Conservation (phyloP, 2,888 invertebrate genomes). For the Aphrophora alni region DNA sequence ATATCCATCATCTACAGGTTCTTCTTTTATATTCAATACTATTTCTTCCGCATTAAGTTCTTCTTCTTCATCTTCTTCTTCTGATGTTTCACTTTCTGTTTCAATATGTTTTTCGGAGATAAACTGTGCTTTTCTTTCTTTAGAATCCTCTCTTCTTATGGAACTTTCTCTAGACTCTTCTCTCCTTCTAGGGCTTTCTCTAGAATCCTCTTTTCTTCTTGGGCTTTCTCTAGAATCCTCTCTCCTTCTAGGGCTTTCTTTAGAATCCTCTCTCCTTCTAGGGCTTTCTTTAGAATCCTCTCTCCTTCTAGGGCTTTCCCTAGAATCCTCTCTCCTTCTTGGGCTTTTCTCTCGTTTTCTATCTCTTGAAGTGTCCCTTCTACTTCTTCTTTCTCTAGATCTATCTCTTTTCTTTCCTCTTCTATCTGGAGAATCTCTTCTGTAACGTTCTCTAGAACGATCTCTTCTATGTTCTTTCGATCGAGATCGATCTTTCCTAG, state of each 20-base stretch:
- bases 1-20: neutral
- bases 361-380: constrained; percentile 18
- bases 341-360: constrained; percentile 32
- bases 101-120: neutral
- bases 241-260: constrained; percentile 38
- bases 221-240: constrained; percentile 27
- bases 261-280: constrained; percentile 40
- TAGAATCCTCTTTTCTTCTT: neutral
- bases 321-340: constrained; percentile 39
- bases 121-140: neutral
- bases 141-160: neutral
- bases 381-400: constrained; percentile 29
- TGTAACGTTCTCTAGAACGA: constrained; percentile 24
- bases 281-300: constrained; percentile 33
- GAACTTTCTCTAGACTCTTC: neutral
- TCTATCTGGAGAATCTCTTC: constrained; percentile 28
- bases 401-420: constrained; percentile 24
- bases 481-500: constrained; percentile 27
- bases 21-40: neutral
- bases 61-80: neutral
- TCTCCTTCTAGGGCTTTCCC: constrained; percentile 39
- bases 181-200: neutral
- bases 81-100: neutral
- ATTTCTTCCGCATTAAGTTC: neutral
- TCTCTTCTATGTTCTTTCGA: constrained; percentile 24